Percentiles rank a stretch among this genome's conserved stretches.
These are phyloP conservation scores for Chalcosyrphus nemorum DNA, from an alignment of 2,888 invertebrate species.

Conservation along the genomic window DNA sequence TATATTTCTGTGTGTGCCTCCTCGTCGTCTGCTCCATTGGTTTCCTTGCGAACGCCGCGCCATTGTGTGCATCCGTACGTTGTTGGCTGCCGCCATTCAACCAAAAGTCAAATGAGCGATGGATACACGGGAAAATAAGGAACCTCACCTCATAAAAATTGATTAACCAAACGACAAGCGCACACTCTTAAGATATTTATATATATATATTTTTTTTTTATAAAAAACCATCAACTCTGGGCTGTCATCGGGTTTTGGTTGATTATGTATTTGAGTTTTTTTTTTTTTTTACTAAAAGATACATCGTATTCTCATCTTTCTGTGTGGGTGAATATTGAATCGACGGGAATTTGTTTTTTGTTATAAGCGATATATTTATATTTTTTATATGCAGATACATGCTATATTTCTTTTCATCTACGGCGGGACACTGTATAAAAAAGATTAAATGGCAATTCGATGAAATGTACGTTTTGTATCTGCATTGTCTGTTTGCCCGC, in stretches of 20 bases:
- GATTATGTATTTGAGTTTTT: no score
- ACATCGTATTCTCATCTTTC: slow-evolving; percentile 63
- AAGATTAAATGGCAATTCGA: slow-evolving; percentile 68
- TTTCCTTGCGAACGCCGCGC: slow-evolving; percentile 23
- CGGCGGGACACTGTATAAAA: slow-evolving; percentile 16
- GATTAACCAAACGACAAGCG: slow-evolving; percentile 73
- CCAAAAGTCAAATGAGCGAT: slow-evolving; percentile 65
- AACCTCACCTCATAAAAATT: slow-evolving; percentile 73
- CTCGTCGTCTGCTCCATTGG: slow-evolving; percentile 27
- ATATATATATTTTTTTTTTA: slow-evolving; percentile 15
- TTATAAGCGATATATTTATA: slow-evolving; percentile 58
- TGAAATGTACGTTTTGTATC: slow-evolving; percentile 59
- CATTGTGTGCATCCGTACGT: slow-evolving; percentile 30
- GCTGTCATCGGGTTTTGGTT: slow-evolving; percentile 57
- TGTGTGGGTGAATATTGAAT: slow-evolving; percentile 71
- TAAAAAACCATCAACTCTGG: slow-evolving; percentile 31
- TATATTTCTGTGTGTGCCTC: slow-evolving; percentile 16
- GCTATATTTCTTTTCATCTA: slow-evolving; percentile 47
- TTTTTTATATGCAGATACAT: slow-evolving; percentile 58
- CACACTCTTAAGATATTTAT: slow-evolving; percentile 58
- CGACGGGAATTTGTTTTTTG: slow-evolving; percentile 46
- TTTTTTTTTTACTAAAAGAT: slow-evolving; percentile 29
- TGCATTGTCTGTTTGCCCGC: slow-evolving; percentile 39
- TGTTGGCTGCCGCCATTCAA: slow-evolving; percentile 47
- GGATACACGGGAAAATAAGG: slow-evolving; percentile 68